These are phyloP conservation scores for Pyralis farinalis DNA, from an alignment of 2,888 invertebrate genomes.

Conservation along the genomic window DNA sequence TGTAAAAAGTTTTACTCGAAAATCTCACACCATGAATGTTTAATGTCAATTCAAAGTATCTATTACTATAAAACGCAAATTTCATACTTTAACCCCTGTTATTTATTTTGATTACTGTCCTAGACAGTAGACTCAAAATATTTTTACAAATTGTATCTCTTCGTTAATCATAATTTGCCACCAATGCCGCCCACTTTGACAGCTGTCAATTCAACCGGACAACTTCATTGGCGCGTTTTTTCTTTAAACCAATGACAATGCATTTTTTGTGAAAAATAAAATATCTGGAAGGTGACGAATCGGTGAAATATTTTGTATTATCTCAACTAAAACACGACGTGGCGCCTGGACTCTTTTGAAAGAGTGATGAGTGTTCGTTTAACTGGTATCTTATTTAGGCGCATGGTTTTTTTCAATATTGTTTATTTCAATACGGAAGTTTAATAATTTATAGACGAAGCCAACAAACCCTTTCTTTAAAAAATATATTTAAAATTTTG, in stretches of 20 bases:
- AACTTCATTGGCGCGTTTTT: conserved; percentile 50
- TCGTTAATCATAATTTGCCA: conserved; percentile 52
- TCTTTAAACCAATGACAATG: conserved; percentile 27
- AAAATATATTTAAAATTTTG: too few species aligned
- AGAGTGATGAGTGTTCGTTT: background rate
- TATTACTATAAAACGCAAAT: too few species aligned
- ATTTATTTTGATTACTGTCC: background rate
- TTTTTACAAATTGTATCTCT: conserved; percentile 35
- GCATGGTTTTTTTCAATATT: too few species aligned
- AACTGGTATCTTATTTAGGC: too few species aligned
- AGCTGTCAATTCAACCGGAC: conserved; percentile 72
- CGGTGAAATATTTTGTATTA: conserved; percentile 33
- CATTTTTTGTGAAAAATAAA: conserved; percentile 22
- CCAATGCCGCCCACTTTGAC: conserved; percentile 59
- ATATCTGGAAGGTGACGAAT: conserved; percentile 30
- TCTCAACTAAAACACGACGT: conserved; percentile 24
- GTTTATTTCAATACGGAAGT: too few species aligned
- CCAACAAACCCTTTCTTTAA: too few species aligned
- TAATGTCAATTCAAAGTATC: too few species aligned
- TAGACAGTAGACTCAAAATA: conserved; percentile 32
- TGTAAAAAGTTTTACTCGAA: too few species aligned
- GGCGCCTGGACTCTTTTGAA: conserved; percentile 24
- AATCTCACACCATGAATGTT: too few species aligned
- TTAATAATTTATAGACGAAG: too few species aligned
- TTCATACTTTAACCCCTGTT: too few species aligned